Conservation (phyloP, 2,888 invertebrate genomes). For the Argyresthia goedartella region DNA sequence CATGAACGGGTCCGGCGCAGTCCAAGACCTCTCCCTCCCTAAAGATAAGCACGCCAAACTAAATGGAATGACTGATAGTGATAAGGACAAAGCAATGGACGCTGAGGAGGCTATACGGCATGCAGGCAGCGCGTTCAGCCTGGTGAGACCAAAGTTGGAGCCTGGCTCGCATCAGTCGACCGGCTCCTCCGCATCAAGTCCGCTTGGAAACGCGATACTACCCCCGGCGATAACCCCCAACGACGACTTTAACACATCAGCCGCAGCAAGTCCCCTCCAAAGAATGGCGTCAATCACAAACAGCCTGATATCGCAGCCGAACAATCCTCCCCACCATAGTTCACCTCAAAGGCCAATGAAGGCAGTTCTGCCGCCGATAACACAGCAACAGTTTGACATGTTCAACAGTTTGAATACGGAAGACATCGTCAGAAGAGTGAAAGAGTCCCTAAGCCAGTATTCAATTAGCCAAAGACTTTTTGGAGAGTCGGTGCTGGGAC, state of each 20-base stretch:
- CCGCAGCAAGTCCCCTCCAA: constrained; percentile 94
- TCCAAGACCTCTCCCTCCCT: constrained; percentile 89
- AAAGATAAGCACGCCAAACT: constrained; percentile 79
- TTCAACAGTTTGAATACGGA: constrained; percentile 98
- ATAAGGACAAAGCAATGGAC: constrained; percentile 73
- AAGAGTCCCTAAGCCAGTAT: constrained; percentile 94
- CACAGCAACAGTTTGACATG: constrained; percentile 98
- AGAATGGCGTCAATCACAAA: constrained; percentile 99
- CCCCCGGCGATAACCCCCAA: constrained; percentile 87
- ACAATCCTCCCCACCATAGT: constrained; percentile 87
- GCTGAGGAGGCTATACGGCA: constrained; percentile 80
- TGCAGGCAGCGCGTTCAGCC: constrained; percentile 87
- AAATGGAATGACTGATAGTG: constrained; percentile 75
- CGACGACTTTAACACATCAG: constrained; percentile 83
- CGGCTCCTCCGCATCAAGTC: constrained; percentile 86
- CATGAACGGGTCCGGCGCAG: constrained; percentile 75
- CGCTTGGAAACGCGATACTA: constrained; percentile 86
- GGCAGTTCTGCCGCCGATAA: constrained; percentile 97
- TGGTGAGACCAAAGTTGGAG: constrained; percentile 88
- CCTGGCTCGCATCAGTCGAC: constrained; percentile 79
- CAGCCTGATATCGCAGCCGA: constrained; percentile 92
- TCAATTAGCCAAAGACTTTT: constrained; percentile 98
- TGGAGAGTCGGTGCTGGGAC: constrained; percentile 96
- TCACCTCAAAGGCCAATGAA: constrained; percentile 91
- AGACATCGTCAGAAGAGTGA: constrained; percentile 96